Evolutionary conservation across 2,888 invertebrate species (phyloP).

Genomic region (Phyllotreta cruciferae): DNA sequence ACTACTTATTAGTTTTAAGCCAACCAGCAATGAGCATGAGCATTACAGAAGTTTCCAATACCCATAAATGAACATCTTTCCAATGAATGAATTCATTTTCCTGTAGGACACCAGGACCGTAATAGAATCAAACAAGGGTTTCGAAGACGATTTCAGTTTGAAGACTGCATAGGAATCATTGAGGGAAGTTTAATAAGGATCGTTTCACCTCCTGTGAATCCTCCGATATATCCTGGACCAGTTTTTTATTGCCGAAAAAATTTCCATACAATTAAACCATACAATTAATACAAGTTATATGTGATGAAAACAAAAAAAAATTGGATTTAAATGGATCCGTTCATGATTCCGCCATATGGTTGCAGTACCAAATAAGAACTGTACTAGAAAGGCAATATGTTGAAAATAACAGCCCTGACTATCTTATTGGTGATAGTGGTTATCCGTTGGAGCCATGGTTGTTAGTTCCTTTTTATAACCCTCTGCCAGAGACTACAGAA

Average conservation of each 20-base stretch:
- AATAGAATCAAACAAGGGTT: background rate
- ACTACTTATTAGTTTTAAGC: background rate
- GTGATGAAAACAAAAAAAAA: no score
- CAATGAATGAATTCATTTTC: background rate
- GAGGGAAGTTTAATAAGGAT: background rate
- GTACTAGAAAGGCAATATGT: slow-evolving; percentile 2
- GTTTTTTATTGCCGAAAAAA: no score
- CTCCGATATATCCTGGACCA: no score
- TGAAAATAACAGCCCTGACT: background rate
- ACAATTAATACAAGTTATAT: no score
- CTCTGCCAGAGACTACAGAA: background rate
- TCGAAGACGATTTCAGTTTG: background rate
- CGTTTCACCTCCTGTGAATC: background rate
- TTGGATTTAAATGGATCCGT: no score
- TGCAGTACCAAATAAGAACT: no score
- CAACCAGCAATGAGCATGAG: background rate
- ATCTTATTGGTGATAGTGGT: slow-evolving; percentile 2
- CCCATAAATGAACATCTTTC: background rate
- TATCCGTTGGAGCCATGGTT: slow-evolving; percentile 6
- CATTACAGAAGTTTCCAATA: background rate
- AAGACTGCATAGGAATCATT: background rate
- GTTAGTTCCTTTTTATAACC: background rate
- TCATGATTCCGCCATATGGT: no score
- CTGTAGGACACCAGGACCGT: background rate
- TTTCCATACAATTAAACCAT: no score